A percentile compares a stretch with the other conserved stretches of the same genome.
These are phyloP conservation scores for Diplogasteroides magnus DNA, from an alignment of 1,140 invertebrate species.

Conservation along the genomic window DNA sequence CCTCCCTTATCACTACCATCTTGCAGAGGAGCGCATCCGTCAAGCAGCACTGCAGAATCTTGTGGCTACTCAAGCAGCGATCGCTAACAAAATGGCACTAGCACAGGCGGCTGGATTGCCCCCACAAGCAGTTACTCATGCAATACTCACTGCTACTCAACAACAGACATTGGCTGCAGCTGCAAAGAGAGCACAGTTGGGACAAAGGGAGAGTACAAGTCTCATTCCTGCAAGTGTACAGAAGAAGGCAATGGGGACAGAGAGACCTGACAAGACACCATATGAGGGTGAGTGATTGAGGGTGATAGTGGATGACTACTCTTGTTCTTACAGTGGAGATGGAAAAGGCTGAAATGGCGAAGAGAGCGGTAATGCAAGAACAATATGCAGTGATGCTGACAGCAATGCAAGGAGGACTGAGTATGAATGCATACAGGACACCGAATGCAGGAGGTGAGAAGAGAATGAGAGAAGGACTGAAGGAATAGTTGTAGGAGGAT, in stretches of 20 bases:
- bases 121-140: constrained; percentile 5
- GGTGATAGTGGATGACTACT: too few species aligned
- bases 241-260: too few species aligned
- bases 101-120: background rate
- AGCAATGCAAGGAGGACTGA: constrained; percentile 15
- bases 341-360: constrained; percentile 15
- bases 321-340: background rate
- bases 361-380: constrained; percentile 24
- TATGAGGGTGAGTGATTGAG: too few species aligned
- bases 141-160: constrained; percentile 5
- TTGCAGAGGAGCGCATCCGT: constrained; percentile 13
- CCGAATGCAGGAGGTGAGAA: background rate
- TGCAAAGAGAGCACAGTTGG: constrained; percentile 3
- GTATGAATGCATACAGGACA: background rate
- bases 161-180: constrained; percentile 3
- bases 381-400: constrained; percentile 18
- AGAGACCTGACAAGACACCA: too few species aligned
- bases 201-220: constrained; percentile 1
- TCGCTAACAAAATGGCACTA: background rate
- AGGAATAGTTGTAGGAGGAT: background rate
- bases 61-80: background rate
- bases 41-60: constrained; percentile 5
- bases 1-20: background rate
- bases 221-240: constrained; percentile 27
- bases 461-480: too few species aligned